Conservation (phyloP, 2,888 invertebrate species). For the Laspeyria flexula region DNA sequence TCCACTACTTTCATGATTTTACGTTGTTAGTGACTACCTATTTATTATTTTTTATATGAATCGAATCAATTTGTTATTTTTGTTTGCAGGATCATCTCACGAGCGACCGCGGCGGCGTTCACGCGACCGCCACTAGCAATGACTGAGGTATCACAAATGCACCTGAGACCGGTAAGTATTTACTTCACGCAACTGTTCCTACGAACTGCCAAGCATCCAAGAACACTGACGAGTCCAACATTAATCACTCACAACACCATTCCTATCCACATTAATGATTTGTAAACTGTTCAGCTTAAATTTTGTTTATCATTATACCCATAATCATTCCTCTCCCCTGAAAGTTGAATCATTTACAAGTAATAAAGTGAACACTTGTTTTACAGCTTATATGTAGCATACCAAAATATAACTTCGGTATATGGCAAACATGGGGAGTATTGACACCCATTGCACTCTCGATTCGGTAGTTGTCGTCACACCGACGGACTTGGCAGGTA, state of each 20-base stretch:
- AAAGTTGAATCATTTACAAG: conserved; percentile 65
- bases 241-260: conserved; percentile 28
- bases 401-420: conserved; percentile 82
- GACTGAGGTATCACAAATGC: conserved; percentile 86
- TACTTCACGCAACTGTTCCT: conserved; percentile 25
- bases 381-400: conserved; percentile 81
- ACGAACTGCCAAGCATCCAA: conserved; percentile 30
- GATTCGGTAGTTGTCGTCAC: conserved; percentile 83
- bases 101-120: conserved; percentile 79
- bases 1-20: too few species aligned
- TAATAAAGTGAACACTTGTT: conserved; percentile 84
- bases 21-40: too few species aligned
- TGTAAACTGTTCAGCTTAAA: conserved; percentile 29
- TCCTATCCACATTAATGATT: conserved; percentile 17
- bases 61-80: too few species aligned
- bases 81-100: conserved; percentile 67
- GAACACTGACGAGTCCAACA: conserved; percentile 27
- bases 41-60: too few species aligned
- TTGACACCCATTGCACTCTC: conserved; percentile 75
- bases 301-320: conserved; percentile 35
- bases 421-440: conserved; percentile 79
- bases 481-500: conserved; percentile 85
- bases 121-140: conserved; percentile 79
- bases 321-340: conserved; percentile 46
- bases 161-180: conserved; percentile 80